Conservation (phyloP, 1,140 invertebrate genomes). For the Leptinotarsa texana region DNA sequence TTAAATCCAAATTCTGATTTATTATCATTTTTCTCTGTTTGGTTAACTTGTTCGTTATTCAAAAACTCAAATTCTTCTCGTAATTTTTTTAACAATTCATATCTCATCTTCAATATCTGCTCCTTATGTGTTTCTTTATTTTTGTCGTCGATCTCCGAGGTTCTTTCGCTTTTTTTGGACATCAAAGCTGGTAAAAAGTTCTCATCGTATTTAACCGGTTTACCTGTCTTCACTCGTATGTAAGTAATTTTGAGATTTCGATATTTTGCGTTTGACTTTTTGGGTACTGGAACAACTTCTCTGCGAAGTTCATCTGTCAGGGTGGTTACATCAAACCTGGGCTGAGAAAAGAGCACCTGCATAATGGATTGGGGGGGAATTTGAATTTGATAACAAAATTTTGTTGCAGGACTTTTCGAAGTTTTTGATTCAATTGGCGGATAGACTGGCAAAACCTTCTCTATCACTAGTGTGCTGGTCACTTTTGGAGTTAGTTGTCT, state of each 20-base stretch:
- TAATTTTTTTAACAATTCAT: background rate
- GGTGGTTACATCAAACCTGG: background rate
- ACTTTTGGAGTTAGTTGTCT: too few species aligned
- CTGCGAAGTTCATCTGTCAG: background rate
- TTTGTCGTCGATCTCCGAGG: background rate
- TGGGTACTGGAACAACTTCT: background rate
- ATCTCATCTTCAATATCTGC: conserved; percentile 7
- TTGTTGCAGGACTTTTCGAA: background rate
- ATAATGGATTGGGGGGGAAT: background rate
- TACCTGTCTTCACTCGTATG: background rate
- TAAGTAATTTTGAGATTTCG: background rate
- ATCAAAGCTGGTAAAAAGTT: conserved; percentile 1
- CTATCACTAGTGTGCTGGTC: background rate
- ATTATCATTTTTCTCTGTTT: background rate
- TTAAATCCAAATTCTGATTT: background rate
- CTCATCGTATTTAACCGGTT: background rate
- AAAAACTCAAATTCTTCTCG: conserved; percentile 3
- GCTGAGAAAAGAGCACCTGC: background rate
- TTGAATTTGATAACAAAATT: background rate
- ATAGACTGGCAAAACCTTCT: background rate
- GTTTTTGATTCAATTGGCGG: background rate
- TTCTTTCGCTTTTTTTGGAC: background rate
- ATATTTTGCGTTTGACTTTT: background rate
- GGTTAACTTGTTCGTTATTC: background rate
- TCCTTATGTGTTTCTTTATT: background rate